Conservation (phyloP, 2,888 invertebrate genomes). For the Platypus cylindrus region DNA sequence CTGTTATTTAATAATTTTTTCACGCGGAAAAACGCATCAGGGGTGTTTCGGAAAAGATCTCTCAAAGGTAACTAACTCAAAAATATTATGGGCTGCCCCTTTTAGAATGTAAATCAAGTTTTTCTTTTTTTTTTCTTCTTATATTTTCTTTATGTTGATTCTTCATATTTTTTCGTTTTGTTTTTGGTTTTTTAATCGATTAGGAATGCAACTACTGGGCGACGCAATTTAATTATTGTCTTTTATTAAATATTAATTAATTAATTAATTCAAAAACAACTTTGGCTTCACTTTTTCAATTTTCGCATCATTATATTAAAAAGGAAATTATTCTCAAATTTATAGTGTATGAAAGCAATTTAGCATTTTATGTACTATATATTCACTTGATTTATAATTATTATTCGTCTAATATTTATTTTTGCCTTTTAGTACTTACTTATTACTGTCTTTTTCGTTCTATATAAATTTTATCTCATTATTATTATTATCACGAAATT, state of each 20-base stretch:
- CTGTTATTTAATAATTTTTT: slow-evolving; percentile 38
- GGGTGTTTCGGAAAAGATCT: slow-evolving; percentile 94
- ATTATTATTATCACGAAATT: slow-evolving; percentile 31
- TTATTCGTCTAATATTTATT: slow-evolving; percentile 16
- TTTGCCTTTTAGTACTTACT: slow-evolving; percentile 30
- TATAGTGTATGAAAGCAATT: slow-evolving; percentile 17
- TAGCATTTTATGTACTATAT: slow-evolving; percentile 31
- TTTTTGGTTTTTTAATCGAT: slow-evolving; percentile 20
- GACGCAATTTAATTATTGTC: slow-evolving; percentile 27
- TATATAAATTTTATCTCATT: slow-evolving; percentile 11
- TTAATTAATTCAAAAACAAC: slow-evolving; percentile 7
- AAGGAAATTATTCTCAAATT: slow-evolving; percentile 10
- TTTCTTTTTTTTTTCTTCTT: too few species aligned
- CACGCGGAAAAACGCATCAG: slow-evolving; percentile 48
- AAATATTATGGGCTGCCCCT: slow-evolving; percentile 37
- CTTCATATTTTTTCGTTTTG: slow-evolving; percentile 23
- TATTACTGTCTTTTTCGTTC: slow-evolving; percentile 12
- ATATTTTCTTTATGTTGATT: slow-evolving; percentile 29
- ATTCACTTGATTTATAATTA: slow-evolving; percentile 27
- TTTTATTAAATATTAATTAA: slow-evolving; percentile 5
- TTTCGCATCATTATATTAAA: slow-evolving; percentile 4
- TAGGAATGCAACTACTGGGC: slow-evolving; percentile 29
- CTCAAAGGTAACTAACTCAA: slow-evolving; percentile 79
- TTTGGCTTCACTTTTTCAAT: slow-evolving; percentile 10
- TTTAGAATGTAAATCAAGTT: slow-evolving; percentile 37